Evolutionary conservation across 2,888 invertebrate species (phyloP).

Genomic region (Aproaerema taeniolella): DNA sequence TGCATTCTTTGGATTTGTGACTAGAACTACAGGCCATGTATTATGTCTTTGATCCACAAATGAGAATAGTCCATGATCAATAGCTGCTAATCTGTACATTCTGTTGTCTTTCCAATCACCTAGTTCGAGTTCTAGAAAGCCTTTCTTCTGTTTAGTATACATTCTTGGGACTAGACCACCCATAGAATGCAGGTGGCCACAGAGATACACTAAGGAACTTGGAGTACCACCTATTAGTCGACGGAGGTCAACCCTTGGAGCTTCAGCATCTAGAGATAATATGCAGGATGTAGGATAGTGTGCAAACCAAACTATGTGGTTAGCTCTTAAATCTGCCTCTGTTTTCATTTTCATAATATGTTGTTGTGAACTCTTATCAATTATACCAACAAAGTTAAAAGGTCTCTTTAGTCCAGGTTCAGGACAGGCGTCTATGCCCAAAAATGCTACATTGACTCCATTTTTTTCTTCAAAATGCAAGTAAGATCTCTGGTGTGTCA

Average conservation of each 20-base stretch:
- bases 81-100: slow-evolving; percentile 89
- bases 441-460: slow-evolving; percentile 84
- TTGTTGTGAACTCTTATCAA: slow-evolving; percentile 77
- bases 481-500: slow-evolving; percentile 83
- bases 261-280: slow-evolving; percentile 73
- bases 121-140: slow-evolving; percentile 91
- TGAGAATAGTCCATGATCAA: slow-evolving; percentile 93
- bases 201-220: slow-evolving; percentile 86
- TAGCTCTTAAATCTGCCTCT: slow-evolving; percentile 66
- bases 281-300: slow-evolving; percentile 96
- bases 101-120: slow-evolving; percentile 96
- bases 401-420: slow-evolving; percentile 91
- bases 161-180: slow-evolving; percentile 87
- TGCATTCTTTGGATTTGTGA: slow-evolving; percentile 95
- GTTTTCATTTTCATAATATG: slow-evolving; percentile 75
- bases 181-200: slow-evolving; percentile 93
- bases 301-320: slow-evolving; percentile 82
- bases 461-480: slow-evolving; percentile 75
- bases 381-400: slow-evolving; percentile 92
- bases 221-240: slow-evolving; percentile 77
- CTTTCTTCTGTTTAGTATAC: slow-evolving; percentile 90
- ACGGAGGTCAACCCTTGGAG: slow-evolving; percentile 69
- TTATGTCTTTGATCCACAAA: slow-evolving; percentile 87
- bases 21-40: slow-evolving; percentile 88
- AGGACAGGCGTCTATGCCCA: slow-evolving; percentile 91